phyloP scores from a whole-genome alignment of 2,797 vertebrate genomes.

The Sciurus carolinensis region DNA sequence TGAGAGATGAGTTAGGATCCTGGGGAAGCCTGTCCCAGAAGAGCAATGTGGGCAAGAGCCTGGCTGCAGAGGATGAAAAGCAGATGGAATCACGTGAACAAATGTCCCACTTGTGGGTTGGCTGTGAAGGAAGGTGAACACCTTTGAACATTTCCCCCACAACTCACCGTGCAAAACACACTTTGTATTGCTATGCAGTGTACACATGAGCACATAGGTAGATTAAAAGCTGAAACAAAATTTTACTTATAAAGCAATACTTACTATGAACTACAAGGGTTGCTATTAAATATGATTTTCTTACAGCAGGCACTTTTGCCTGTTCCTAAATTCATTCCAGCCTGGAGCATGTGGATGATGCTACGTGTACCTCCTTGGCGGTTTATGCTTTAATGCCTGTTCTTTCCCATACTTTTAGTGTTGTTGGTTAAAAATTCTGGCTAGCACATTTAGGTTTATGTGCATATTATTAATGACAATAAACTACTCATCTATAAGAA shows the following conservation, averaged over 20 bases:
- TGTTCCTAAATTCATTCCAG: neutral
- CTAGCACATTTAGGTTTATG: neutral
- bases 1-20: neutral
- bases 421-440: neutral
- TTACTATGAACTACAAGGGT: neutral
- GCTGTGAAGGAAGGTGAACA: neutral
- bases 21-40: neutral
- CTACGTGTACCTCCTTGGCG: neutral
- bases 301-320: neutral
- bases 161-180: neutral
- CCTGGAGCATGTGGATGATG: neutral
- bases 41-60: neutral
- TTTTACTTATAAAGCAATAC: slow-evolving; percentile 26
- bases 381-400: neutral
- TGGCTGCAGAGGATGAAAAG: neutral
- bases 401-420: neutral
- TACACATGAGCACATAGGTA: neutral
- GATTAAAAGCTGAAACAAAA: neutral
- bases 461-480: neutral
- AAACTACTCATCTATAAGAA: neutral
- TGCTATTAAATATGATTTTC: neutral
- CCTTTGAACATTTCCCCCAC: neutral
- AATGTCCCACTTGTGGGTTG: neutral
- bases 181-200: neutral
- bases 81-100: neutral